These are phyloP conservation scores for Lasioglossum malachurum DNA, from an alignment of 2,888 invertebrate genomes.

Conservation along the genomic window DNA sequence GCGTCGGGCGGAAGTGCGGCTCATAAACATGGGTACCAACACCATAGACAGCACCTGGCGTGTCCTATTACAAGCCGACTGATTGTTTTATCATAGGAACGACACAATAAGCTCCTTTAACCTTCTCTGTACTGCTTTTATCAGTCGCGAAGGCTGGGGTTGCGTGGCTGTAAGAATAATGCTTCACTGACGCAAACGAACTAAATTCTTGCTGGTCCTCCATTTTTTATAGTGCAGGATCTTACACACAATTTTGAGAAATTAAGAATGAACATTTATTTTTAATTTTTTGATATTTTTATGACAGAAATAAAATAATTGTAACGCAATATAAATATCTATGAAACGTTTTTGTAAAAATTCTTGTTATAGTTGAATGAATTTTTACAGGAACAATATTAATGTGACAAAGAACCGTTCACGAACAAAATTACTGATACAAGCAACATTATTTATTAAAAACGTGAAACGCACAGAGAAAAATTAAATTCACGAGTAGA, in stretches of 20 bases:
- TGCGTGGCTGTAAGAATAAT: not conserved
- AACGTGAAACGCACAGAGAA: not conserved
- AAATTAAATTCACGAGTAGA: not conserved
- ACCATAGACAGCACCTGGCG: constrained; percentile 38
- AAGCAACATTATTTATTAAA: not conserved
- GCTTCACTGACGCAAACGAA: not conserved
- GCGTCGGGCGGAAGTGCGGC: constrained; percentile 71
- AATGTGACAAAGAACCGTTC: too few relatives aligned
- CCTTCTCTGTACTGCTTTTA: not conserved
- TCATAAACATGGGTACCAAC: constrained; percentile 75
- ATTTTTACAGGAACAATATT: too few relatives aligned
- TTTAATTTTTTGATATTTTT: not conserved
- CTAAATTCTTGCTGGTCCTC: not conserved
- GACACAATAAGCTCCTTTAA: constrained; percentile 58
- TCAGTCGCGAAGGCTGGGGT: not conserved
- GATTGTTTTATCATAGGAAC: constrained; percentile 73
- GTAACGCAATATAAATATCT: too few relatives aligned
- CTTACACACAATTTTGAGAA: not conserved
- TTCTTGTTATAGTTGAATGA: too few relatives aligned
- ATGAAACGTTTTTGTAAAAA: too few relatives aligned
- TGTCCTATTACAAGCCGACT: constrained; percentile 59
- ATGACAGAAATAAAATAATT: too few relatives aligned
- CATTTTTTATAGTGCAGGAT: not conserved
- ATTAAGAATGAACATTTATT: not conserved
- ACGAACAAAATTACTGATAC: too few relatives aligned